phyloP scores from a whole-genome alignment of 2,888 invertebrate genomes.

The Pristionchus entomophagus region DNA sequence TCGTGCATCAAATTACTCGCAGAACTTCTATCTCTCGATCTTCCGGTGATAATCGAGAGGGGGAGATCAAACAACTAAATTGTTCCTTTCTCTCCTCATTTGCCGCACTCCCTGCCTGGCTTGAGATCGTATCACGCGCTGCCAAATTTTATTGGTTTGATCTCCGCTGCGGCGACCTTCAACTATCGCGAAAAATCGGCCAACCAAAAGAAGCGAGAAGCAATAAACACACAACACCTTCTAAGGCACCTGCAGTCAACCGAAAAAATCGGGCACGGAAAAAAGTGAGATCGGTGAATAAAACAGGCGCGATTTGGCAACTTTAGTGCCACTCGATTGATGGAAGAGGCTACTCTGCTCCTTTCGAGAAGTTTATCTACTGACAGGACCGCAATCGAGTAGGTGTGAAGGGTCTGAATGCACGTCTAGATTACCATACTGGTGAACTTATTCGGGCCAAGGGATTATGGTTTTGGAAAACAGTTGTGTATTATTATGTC shows the following conservation, averaged over 20 bases:
- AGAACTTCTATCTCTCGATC: background rate
- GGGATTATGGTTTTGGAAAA: background rate
- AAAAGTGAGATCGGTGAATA: background rate
- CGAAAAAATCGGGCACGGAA: conserved; percentile 2
- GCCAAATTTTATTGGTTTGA: conserved; percentile 35
- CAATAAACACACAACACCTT: conserved; percentile 30
- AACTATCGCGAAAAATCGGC: background rate
- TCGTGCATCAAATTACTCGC: background rate
- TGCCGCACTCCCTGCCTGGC: background rate
- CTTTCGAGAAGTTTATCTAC: background rate
- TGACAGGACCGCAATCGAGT: background rate
- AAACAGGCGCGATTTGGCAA: background rate
- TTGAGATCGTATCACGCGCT: conserved; percentile 15
- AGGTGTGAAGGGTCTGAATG: background rate
- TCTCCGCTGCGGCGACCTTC: background rate
- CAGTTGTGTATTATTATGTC: no score
- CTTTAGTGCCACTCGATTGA: no score
- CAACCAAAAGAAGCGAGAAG: conserved; percentile 8
- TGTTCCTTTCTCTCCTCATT: background rate
- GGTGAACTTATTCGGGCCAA: background rate
- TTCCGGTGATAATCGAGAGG: conserved; percentile 21
- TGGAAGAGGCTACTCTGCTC: background rate
- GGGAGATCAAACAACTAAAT: conserved; percentile 4
- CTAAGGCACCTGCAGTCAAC: no score
- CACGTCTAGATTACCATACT: no score